Evolutionary conservation across 2,888 invertebrate species (phyloP), one percentile per base, ranked within the genome.

Genomic region (Eustalomyia histrio): DNA sequence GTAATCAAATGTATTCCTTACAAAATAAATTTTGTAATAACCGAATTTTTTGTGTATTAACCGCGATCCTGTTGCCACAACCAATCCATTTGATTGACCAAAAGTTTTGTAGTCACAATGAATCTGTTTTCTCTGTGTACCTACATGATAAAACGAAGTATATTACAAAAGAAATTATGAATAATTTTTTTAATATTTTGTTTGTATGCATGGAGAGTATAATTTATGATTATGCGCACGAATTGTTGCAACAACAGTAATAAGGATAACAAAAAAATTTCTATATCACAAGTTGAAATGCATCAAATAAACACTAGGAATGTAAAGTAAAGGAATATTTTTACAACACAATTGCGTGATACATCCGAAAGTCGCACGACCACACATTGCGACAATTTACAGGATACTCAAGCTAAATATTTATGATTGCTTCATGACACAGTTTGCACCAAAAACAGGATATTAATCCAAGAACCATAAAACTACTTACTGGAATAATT

Each of bases 191-290:
- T 83, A 84, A 85, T 85, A 79, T 80, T 82, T 80, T 83, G 33
- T 24, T 71, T 79, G 82, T 74, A 74, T 85, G 85, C 88, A 88
- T 86, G 86, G 83, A 83, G 87, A 78, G 85, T 69, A 78, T 85
- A 84, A 88, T 88, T 88, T 88, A 89, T 86, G 87, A 85, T 85
- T 84, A 86, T 86, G 21, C 21, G 85, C 85, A 84, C 82, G 84
- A 84, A 76, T 50, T 67, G 35, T 53, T 57, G 33, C 61, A 65
- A 55, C 50, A 24, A 17, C 18, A 74, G 21, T 21, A 21, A 21
- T 21, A 21, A 21, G 21, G 4, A 63, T 50, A 53, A 64, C 18
- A 29, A 65, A 33, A 52, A 21, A 1, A 29, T 35, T 17, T 55
- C 43, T 24, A 17, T 43, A 24, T n/a, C 16, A 39, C 17, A 75